Percentiles rank a stretch among this genome's conserved stretches.
These are phyloP conservation scores for Camponotus vicinus DNA, from an alignment of 1,140 invertebrate genomes.

Conservation along the genomic window DNA sequence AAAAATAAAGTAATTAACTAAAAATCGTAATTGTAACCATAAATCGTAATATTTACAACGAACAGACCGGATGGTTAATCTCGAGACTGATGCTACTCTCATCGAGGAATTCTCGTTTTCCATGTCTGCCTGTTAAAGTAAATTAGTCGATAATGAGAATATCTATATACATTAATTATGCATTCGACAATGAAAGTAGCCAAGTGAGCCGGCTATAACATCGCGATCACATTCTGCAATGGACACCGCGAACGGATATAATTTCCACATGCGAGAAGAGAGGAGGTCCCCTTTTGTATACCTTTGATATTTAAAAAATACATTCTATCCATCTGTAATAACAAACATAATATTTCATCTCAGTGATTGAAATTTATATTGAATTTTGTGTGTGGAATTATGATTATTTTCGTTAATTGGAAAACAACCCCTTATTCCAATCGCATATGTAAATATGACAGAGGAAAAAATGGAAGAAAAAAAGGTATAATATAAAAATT, in stretches of 20 bases:
- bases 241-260: not conserved
- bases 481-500: conserved; percentile 19
- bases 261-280: conserved; percentile 25
- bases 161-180: conserved; percentile 58
- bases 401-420: conserved; percentile 28
- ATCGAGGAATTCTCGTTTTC: conserved; percentile 35
- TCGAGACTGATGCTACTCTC: conserved; percentile 22
- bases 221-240: too few species aligned
- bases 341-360: conserved; percentile 22
- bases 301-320: conserved; percentile 41
- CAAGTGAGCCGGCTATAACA: conserved; percentile 10
- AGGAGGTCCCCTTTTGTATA: not conserved
- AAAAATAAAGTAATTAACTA: too few species aligned
- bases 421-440: conserved; percentile 7
- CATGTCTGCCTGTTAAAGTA: conserved; percentile 45
- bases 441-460: not conserved
- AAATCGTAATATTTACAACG: not conserved
- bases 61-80: conserved; percentile 10
- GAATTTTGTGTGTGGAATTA: conserved; percentile 17
- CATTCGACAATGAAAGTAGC: conserved; percentile 49
- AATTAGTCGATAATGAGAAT: conserved; percentile 55
- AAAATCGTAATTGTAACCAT: not conserved
- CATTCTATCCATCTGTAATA: conserved; percentile 8
- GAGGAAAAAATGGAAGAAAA: not conserved
- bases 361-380: conserved; percentile 10